Evolutionary conservation across 2,113 vertebrate species (phyloP).

Genomic region (Grammomys dolichurus): DNA sequence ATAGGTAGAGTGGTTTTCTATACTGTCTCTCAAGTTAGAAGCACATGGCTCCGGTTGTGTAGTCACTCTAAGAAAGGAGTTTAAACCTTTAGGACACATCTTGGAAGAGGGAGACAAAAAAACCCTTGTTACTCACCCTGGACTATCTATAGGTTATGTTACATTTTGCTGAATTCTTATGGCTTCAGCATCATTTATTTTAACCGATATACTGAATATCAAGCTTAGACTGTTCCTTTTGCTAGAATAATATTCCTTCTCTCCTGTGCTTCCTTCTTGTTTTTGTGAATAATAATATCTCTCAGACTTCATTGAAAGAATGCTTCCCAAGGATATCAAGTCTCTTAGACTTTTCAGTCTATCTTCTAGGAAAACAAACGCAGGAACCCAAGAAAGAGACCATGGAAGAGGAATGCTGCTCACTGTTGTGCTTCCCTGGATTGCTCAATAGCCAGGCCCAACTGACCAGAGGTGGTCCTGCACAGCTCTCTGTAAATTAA

Average conservation of each 20-base stretch:
- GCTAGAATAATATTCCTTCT: background rate
- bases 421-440: background rate
- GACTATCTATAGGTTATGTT: background rate
- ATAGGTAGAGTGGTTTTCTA: background rate
- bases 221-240: background rate
- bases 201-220: background rate
- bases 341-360: background rate
- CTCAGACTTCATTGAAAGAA: background rate
- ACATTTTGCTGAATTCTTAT: background rate
- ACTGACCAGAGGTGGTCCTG: background rate
- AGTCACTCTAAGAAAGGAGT: background rate
- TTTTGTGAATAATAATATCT: constrained; percentile 14
- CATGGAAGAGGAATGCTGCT: background rate
- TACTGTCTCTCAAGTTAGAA: background rate
- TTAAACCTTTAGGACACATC: background rate
- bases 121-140: background rate
- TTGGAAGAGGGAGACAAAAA: background rate
- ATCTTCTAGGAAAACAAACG: background rate
- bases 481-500: background rate
- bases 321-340: background rate
- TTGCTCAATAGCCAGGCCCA: background rate
- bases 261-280: background rate
- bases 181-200: background rate
- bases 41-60: background rate
- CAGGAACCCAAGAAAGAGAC: background rate